Base-by-base conservation (phyloP, 1,140 invertebrate genomes). In the Myzus persicae region DNA sequence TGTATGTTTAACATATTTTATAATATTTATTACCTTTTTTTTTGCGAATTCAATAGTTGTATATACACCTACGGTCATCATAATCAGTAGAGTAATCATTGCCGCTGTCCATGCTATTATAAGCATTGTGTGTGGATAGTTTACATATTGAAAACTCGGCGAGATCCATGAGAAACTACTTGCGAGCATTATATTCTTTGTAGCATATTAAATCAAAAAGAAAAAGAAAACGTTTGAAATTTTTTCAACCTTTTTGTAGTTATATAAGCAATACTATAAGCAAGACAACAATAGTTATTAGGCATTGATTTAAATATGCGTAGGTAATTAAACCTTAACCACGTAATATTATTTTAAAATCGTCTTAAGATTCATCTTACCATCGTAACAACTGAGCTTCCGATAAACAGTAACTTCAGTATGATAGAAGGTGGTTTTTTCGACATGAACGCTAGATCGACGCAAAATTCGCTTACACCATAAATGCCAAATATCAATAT, bases 401-500 rank as follows among this genome's bases (percentile, higher is more conserved):
- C 31, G 9, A 92, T 81, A n/a, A 92, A 92, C 20, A 92, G 67
- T 36, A 92, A 38, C 24, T 92, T 92, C 44, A 92, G n/a, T 9
- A 84, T 14, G 18, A 51, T 24, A 6, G 44, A 48, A 24, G 91
- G 91, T 3, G 67, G 44, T 4, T 48, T n/a, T 11, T 92, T 44
- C n/a, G 44, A 81, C 91, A 92, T 92, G 18, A 92, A 92, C 31
- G 91, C 20, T 1, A 92, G 44, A 40, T 92, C 91, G 31, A n/a
- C 76, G 40, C 59, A 92, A 82, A 92, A 92, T 48, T 92, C 91
- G 36, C 48, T 82, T 6, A 82, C 46, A 1, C 91, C 91, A 18
- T 92, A 92, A 82, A 92, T 40, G 20, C 59, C 40, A 8, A 92
- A 92, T 84, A 92, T 26, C 42, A 92, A 38, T 82, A 92, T 82